Conservation (phyloP, 2,113 vertebrate genomes). For the Daubentonia madagascariensis region DNA sequence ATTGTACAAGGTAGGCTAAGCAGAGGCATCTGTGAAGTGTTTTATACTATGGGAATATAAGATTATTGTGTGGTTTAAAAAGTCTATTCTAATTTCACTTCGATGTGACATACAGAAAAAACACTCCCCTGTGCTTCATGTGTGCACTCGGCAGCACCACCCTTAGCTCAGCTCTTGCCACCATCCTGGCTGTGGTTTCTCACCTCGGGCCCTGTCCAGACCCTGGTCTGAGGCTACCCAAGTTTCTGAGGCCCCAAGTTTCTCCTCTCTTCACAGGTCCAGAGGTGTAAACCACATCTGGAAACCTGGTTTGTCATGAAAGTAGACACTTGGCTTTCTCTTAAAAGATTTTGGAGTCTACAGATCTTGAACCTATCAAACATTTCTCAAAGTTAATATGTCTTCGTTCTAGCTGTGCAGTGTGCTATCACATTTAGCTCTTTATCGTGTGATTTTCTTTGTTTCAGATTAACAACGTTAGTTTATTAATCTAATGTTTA, state of each 20-base stretch:
- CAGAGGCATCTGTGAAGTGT: background rate
- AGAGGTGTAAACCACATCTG: background rate
- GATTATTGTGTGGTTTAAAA: background rate
- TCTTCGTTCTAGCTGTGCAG: background rate
- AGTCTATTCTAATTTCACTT: background rate
- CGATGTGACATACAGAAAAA: background rate
- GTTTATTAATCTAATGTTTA: background rate
- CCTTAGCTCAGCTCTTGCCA: background rate
- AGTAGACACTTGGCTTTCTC: background rate
- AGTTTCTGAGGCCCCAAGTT: background rate
- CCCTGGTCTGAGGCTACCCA: background rate
- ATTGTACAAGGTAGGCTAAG: background rate
- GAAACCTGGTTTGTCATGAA: background rate
- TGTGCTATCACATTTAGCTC: background rate
- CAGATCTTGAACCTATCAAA: background rate
- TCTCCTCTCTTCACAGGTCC: too few species aligned
- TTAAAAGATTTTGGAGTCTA: background rate
- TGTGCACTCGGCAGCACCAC: too few species aligned
- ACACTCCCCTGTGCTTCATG: fast-evolving
- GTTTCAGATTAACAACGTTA: background rate
- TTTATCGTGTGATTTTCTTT: background rate
- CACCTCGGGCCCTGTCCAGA: background rate
- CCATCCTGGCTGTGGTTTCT: background rate
- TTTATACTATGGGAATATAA: fast-evolving
- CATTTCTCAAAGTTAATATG: background rate